Evolutionary conservation across 2,113 vertebrate species (phyloP), one percentile per base, ranked within the genome.

Genomic region (Atractosteus spatula): DNA sequence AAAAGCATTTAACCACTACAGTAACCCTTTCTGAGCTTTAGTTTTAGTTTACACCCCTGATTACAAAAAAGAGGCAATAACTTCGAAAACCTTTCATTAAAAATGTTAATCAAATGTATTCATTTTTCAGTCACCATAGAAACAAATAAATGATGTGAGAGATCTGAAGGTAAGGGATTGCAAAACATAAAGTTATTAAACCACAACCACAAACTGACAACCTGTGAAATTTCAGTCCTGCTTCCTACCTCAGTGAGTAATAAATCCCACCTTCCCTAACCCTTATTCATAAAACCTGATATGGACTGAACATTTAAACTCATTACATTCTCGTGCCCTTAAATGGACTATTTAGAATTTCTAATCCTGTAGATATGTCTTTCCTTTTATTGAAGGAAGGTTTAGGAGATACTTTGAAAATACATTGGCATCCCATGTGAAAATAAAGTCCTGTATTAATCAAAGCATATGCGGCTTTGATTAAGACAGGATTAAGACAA

Each of bases 141-240:
- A 17, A 51, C 29, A 29, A 29, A 29, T 29, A 29, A 45, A 62
- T 44, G 61, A 56, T 66, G 54, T 11, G 14, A 8, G 56, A 41
- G 43, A 62, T 29, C 57, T 44, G 14, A 4, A 54, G 7, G 57
- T 7, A 16, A 51, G 55, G 42, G 43, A n/a, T 73, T 67, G 16
- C 65, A 54, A 29, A 73, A 68, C 7, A 7, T n/a, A n/a, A 6
- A 45, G 14, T 62, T n/a, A 43, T 59, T 29, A 68, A 57, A 73
- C 65, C 7, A 14, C 29, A 73, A 62, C 65, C 64, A n/a, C 65
- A 73, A 62, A 51, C 55, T 62, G 65, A 62, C 56, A 62, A 41
- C n/a, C 16, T 16, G 16, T n/a, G 14, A 29, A 68, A 16, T 59
- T 65, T 45, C 66, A 68, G 3, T 43, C 63, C 11, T 55, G 17